Conservation (phyloP, 37 sponge, comb jelly and placozoan species). For the Geodia barretti region DNA sequence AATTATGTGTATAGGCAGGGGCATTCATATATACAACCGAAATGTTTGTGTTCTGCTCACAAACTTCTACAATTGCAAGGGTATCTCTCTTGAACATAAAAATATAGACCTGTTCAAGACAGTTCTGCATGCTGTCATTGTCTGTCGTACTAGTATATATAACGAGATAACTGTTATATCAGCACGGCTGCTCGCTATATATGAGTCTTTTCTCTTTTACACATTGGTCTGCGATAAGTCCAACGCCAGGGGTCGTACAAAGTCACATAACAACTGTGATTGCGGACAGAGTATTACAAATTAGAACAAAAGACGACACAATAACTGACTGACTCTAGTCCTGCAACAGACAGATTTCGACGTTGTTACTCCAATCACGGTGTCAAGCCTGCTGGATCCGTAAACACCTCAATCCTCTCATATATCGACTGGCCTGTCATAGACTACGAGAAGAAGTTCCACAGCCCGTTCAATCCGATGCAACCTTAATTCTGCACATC, state of each 20-base stretch:
- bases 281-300: conserved; percentile 58
- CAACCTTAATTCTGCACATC: conserved; percentile 44
- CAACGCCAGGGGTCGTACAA: too few species aligned
- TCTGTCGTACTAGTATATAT: too few species aligned
- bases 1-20: too few species aligned
- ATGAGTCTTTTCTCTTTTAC: background rate
- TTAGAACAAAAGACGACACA: background rate
- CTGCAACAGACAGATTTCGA: conserved; percentile 26
- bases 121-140: background rate
- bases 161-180: background rate
- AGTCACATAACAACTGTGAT: conserved; percentile 31
- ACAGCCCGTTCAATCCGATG: background rate
- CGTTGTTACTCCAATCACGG: conserved; percentile 37
- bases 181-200: too few species aligned
- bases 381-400: conserved; percentile 41
- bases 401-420: conserved; percentile 45
- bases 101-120: too few species aligned
- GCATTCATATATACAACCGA: too few species aligned
- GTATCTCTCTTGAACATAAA: too few species aligned
- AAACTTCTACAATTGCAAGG: too few species aligned
- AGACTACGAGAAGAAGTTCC: conserved; percentile 23
- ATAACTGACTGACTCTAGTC: background rate
- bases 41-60: too few species aligned
- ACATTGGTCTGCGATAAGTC: background rate
- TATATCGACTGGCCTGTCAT: conserved; percentile 40